These are phyloP conservation scores for Actias luna DNA, from an alignment of 2,888 invertebrate species.

Conservation along the genomic window DNA sequence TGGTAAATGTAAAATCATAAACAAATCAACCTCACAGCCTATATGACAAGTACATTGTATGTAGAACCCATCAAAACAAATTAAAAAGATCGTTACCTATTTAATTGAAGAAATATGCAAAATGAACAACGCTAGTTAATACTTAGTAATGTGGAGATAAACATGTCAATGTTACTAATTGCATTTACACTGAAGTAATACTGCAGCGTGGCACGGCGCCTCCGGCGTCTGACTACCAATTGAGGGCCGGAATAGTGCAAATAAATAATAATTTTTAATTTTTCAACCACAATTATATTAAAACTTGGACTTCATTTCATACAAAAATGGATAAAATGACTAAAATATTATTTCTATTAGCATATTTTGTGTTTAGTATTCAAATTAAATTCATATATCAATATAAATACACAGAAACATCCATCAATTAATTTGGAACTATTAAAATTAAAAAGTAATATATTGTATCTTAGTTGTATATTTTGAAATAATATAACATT, in stretches of 20 bases:
- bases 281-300: neutral
- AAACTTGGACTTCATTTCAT: neutral
- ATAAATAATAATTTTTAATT: neutral
- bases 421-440: too few relatives aligned
- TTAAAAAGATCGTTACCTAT: constrained; percentile 5
- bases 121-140: constrained; percentile 39
- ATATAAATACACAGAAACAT: too few relatives aligned
- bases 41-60: neutral
- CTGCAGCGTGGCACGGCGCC: constrained; percentile 14
- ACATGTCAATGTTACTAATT: constrained; percentile 40
- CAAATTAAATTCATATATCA: neutral
- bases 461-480: neutral
- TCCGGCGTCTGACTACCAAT: constrained; percentile 14
- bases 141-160: constrained; percentile 34
- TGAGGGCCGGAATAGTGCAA: constrained; percentile 11
- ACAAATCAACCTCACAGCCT: constrained; percentile 6
- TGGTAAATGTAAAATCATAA: neutral
- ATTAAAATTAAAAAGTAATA: neutral
- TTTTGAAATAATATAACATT: neutral
- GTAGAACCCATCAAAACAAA: constrained; percentile 3
- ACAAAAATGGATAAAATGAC: neutral
- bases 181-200: constrained; percentile 31
- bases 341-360: neutral
- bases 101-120: constrained; percentile 23
- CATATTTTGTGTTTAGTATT: neutral